A percentile compares a stretch with the other conserved stretches of the same genome.
Evolutionary conservation across 2,888 invertebrate genomes (phyloP).

Genomic region (Hydraecia micacea): DNA sequence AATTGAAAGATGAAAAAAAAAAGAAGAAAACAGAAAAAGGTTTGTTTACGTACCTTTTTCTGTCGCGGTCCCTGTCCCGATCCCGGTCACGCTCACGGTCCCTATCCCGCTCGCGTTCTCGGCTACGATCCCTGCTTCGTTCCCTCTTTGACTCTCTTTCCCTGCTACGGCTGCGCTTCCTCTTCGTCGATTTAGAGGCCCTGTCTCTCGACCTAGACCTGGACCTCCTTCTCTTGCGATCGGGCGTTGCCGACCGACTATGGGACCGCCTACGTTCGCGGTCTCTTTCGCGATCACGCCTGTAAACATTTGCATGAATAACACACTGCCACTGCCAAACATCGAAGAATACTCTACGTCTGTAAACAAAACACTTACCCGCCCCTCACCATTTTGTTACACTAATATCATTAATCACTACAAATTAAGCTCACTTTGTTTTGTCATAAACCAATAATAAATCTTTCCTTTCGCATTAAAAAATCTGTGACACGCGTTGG

Average conservation of each 20-base stretch:
- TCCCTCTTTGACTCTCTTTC: conserved; percentile 91
- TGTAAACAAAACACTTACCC: conserved; percentile 76
- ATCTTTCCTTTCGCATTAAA: conserved; percentile 37
- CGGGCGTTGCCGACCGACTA: conserved; percentile 90
- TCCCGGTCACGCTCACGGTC: conserved; percentile 83
- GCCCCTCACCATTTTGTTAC: conserved; percentile 80
- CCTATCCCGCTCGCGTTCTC: conserved; percentile 88
- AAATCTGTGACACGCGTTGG: conserved; percentile 65
- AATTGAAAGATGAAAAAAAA: neutral
- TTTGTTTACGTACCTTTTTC: conserved; percentile 55
- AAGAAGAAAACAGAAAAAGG: too few species aligned
- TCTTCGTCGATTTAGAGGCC: conserved; percentile 90
- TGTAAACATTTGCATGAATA: conserved; percentile 65
- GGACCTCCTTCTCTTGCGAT: conserved; percentile 89
- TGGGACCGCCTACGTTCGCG: conserved; percentile 90
- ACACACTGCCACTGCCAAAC: neutral
- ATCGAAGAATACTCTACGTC: neutral
- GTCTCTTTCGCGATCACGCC: conserved; percentile 85
- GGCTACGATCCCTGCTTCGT: conserved; percentile 76
- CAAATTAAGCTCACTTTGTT: conserved; percentile 37
- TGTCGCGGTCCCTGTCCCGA: conserved; percentile 64
- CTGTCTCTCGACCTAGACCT: conserved; percentile 91
- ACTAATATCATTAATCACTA: conserved; percentile 52
- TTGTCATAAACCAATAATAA: conserved; percentile 33
- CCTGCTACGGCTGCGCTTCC: conserved; percentile 92